Conservation (phyloP, 2,113 vertebrate genomes). For the Onychostoma macrolepis region DNA sequence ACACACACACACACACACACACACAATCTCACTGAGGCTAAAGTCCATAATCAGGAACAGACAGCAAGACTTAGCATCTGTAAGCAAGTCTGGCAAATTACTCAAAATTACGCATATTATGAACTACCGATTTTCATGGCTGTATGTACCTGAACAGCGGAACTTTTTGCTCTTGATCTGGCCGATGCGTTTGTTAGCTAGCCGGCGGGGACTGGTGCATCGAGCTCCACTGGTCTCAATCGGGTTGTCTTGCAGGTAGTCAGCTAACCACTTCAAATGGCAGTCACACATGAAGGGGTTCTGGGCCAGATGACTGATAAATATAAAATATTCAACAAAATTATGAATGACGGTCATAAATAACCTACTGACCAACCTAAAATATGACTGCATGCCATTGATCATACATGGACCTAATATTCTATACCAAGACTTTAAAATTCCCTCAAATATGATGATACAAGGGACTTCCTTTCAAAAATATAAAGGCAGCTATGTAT, state of each 20-base stretch:
- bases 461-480: neutral
- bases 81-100: neutral
- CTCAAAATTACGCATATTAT: neutral
- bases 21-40: neutral
- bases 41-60: neutral
- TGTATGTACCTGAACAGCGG: conserved; percentile 95
- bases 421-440: neutral
- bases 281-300: conserved; percentile 99
- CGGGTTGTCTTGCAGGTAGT: conserved; percentile 98
- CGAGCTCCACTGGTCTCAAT: conserved; percentile 98
- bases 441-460: neutral
- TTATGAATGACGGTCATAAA: neutral
- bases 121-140: neutral
- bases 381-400: neutral
- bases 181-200: conserved; percentile 98
- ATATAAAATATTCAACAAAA: conserved; percentile 34
- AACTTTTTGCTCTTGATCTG: conserved; percentile 99
- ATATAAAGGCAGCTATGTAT: neutral
- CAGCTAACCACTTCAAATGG: conserved; percentile 99
- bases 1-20: neutral
- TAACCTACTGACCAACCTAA: neutral
- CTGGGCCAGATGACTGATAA: conserved; percentile 92
- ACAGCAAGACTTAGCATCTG: neutral
- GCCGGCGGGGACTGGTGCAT: conserved; percentile 95
- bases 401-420: neutral